These are phyloP conservation scores for Perizoma flavofasciatum DNA, from an alignment of 2,888 invertebrate genomes.

Conservation along the genomic window DNA sequence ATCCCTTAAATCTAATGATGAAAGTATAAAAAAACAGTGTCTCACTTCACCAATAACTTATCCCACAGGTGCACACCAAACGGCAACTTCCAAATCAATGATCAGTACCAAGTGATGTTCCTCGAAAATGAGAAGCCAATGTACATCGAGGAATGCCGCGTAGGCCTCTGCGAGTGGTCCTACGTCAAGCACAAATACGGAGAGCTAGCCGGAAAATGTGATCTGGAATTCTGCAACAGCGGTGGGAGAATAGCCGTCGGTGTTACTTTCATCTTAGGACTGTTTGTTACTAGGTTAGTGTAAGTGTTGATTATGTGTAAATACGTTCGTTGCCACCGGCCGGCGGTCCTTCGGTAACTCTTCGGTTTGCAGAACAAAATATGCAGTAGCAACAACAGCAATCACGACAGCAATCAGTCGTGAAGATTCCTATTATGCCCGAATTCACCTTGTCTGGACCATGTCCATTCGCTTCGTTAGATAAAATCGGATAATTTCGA, in stretches of 20 bases:
- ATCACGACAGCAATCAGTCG: too few relatives aligned
- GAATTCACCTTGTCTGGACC: too few relatives aligned
- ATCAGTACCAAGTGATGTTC: constrained; percentile 83
- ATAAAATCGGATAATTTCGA: too few relatives aligned
- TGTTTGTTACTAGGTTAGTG: constrained; percentile 31
- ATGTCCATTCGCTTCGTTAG: too few relatives aligned
- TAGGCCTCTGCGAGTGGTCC: constrained; percentile 91
- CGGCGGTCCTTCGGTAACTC: too few relatives aligned
- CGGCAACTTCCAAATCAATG: constrained; percentile 70
- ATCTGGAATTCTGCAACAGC: constrained; percentile 81
- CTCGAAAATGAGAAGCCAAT: constrained; percentile 89
- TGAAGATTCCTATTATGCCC: too few relatives aligned
- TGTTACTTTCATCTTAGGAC: constrained; percentile 40
- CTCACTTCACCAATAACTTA: not conserved
- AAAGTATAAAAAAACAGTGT: too few relatives aligned
- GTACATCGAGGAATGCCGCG: constrained; percentile 87
- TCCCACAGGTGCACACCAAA: constrained; percentile 80
- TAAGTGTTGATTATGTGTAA: constrained; percentile 19
- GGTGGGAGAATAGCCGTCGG: constrained; percentile 45
- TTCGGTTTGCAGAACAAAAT: too few relatives aligned
- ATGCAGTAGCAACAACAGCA: too few relatives aligned
- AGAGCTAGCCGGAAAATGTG: constrained; percentile 81
- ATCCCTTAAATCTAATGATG: too few relatives aligned
- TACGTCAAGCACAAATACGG: constrained; percentile 85
- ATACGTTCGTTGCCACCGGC: not conserved